Conservation (phyloP, 2,113 vertebrate genomes). For the Grallaria varia region DNA sequence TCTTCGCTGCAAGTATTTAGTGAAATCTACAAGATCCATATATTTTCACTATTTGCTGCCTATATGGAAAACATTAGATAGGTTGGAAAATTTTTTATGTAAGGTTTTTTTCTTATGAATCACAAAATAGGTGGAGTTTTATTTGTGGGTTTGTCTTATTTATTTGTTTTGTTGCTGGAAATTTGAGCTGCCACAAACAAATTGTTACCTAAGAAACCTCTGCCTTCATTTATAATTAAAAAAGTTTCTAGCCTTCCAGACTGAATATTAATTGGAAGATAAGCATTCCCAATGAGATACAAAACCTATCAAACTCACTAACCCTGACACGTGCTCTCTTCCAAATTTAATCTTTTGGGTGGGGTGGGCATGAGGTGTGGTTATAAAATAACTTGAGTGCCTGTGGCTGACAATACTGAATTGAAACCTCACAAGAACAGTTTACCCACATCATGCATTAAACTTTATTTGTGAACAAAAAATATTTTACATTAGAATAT, state of each 20-base stretch:
- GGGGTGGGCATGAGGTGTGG: background rate
- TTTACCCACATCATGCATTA: background rate
- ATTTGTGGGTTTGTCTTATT: background rate
- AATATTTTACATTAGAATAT: background rate
- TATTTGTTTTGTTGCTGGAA: background rate
- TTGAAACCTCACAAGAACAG: constrained; percentile 26
- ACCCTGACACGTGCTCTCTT: background rate
- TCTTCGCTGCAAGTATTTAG: background rate
- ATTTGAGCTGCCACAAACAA: background rate
- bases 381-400: background rate
- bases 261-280: background rate
- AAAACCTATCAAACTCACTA: background rate
- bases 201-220: background rate
- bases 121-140: background rate
- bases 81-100: background rate
- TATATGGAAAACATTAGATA: background rate
- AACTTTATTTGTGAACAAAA: background rate
- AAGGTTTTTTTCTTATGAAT: background rate
- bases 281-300: background rate
- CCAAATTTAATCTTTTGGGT: background rate
- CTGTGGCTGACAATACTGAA: background rate
- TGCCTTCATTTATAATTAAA: background rate
- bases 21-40: background rate
- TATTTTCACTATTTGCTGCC: background rate
- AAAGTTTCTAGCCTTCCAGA: background rate